Conservation (phyloP, 2,113 vertebrate genomes). For the Cryptoleucopteryx plumbea region DNA sequence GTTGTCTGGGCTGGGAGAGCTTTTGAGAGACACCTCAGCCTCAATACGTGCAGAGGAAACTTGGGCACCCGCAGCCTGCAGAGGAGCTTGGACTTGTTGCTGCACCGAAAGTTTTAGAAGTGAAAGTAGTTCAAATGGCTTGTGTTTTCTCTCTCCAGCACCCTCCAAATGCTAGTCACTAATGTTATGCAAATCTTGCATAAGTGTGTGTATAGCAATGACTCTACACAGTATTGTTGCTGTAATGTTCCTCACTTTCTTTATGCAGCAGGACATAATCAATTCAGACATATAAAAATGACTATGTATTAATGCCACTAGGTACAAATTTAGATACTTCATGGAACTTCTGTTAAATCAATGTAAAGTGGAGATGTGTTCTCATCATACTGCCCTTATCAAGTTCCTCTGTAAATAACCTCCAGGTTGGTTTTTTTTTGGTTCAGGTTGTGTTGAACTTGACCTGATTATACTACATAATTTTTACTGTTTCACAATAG, state of each 20-base stretch:
- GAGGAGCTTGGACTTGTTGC: background rate
- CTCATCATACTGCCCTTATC: background rate
- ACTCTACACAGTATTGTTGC: background rate
- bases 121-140: background rate
- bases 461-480: background rate
- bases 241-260: background rate
- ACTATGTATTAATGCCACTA: background rate
- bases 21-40: background rate
- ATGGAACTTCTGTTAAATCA: background rate
- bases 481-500: background rate
- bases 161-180: background rate
- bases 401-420: background rate
- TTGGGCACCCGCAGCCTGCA: too few relatives aligned
- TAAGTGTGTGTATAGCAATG: fast-evolving
- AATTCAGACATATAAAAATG: background rate
- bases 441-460: background rate
- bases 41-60: background rate
- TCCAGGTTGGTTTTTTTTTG: background rate
- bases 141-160: background rate
- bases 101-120: background rate
- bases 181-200: background rate
- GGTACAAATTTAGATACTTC: background rate
- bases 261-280: background rate
- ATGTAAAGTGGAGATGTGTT: background rate
- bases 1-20: background rate